Evolutionary conservation across 2,797 vertebrate species (phyloP).

Genomic region (Brachyalestes nurse): DNA sequence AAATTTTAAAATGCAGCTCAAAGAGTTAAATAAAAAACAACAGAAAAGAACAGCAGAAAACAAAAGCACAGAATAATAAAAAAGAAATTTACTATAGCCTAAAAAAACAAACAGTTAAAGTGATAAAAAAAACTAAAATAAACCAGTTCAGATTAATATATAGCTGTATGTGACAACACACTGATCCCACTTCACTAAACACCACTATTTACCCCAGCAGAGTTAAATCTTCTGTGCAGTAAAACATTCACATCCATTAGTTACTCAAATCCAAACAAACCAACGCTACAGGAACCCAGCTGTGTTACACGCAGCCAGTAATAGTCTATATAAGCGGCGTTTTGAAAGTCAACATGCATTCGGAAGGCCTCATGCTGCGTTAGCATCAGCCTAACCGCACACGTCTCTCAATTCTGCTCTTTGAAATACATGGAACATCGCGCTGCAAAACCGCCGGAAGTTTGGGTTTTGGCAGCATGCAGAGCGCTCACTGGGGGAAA

Average conservation of each 20-base stretch:
- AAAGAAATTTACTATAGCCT: not conserved
- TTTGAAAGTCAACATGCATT: not conserved
- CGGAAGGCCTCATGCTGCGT: not conserved
- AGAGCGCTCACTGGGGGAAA: not conserved
- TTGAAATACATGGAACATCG: not conserved
- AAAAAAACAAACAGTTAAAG: too few species aligned
- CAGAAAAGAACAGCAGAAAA: not conserved
- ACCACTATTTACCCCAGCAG: not conserved
- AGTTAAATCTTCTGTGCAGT: not conserved
- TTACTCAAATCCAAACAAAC: not conserved
- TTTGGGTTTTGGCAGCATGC: not conserved
- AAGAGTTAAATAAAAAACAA: not conserved
- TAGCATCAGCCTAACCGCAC: not conserved
- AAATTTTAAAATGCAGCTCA: not conserved
- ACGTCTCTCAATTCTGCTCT: not conserved
- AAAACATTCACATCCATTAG: slow-evolving; percentile 8
- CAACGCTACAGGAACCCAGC: not conserved
- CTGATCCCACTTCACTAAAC: too few species aligned
- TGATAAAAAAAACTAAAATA: not conserved
- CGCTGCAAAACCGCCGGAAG: not conserved
- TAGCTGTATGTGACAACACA: too few species aligned
- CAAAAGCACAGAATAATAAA: not conserved
- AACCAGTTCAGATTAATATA: too few species aligned
- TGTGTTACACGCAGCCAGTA: not conserved
- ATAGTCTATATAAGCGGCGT: not conserved